Conservation (phyloP, 2,113 vertebrate genomes). For the Phocoena phocoena region DNA sequence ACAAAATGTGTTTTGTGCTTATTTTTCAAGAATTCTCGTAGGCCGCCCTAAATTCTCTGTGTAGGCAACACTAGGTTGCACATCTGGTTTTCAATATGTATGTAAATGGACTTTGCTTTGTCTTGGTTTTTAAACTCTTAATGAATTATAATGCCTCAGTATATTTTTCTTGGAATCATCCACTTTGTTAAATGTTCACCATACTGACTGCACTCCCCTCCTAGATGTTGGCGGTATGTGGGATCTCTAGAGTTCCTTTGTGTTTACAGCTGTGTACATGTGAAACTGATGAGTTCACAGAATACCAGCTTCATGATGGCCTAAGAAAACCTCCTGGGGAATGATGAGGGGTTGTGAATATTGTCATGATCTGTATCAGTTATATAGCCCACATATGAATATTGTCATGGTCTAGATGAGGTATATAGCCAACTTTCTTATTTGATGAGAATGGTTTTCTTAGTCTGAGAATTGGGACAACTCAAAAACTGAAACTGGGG, state of each 20-base stretch:
- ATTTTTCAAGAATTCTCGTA: not conserved
- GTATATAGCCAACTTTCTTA: not conserved
- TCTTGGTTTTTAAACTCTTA: not conserved
- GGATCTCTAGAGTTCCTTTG: not conserved
- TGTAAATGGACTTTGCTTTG: not conserved
- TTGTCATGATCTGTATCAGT: not conserved
- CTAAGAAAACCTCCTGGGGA: not conserved
- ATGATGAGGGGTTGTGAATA: not conserved
- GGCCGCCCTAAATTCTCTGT: constrained; percentile 44
- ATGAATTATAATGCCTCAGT: not conserved
- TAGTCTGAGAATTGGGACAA: not conserved
- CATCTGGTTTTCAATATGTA: not conserved
- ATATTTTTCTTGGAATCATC: not conserved
- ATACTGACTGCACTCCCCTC: not conserved
- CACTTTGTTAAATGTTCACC: not conserved
- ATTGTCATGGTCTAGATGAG: not conserved
- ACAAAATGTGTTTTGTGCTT: not conserved
- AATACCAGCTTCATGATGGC: not conserved
- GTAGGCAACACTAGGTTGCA: not conserved
- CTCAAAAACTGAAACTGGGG: not conserved
- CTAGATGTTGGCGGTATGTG: not conserved
- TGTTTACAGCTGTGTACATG: not conserved
- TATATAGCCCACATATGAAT: not conserved
- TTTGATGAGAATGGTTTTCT: not conserved
- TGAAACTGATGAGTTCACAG: not conserved